Evolutionary conservation across 2,797 vertebrate genomes (phyloP).

Genomic region (Crenichthys baileyi): DNA sequence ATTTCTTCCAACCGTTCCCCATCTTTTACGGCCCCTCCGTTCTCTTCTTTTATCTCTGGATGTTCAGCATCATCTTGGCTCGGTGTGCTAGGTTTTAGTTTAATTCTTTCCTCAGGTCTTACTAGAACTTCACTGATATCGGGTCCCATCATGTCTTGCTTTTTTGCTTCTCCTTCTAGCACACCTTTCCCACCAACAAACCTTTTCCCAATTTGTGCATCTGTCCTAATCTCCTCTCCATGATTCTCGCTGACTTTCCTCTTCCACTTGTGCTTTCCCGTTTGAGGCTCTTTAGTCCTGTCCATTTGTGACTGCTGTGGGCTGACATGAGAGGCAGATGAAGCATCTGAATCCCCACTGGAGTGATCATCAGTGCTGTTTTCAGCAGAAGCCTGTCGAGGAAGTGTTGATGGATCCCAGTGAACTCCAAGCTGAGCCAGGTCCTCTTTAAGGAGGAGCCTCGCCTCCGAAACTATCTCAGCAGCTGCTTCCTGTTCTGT

Average conservation of each 20-base stretch:
- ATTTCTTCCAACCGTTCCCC: background rate
- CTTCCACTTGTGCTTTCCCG: constrained; percentile 3
- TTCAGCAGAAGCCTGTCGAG: constrained; percentile 26
- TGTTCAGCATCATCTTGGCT: constrained; percentile 10
- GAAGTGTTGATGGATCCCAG: constrained; percentile 82
- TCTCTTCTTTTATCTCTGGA: constrained; percentile 2
- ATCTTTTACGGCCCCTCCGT: background rate
- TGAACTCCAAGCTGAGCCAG: constrained; percentile 89
- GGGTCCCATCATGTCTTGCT: background rate
- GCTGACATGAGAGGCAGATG: constrained; percentile 14
- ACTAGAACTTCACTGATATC: constrained; percentile 2
- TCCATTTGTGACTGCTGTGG: constrained; percentile 26
- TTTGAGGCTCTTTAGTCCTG: constrained; percentile 3
- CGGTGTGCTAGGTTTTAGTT: background rate
- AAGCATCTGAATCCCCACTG: constrained; percentile 23
- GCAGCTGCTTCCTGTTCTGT: constrained; percentile 90
- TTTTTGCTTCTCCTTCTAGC: constrained; percentile 8
- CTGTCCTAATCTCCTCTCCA: constrained; percentile 6
- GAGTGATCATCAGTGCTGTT: constrained; percentile 13
- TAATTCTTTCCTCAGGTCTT: constrained; percentile 13
- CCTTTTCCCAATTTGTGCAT: background rate
- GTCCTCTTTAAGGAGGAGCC: constrained; percentile 89
- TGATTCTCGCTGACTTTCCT: background rate
- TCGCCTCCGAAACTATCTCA: constrained; percentile 90
- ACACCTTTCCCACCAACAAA: background rate